Percentiles rank a stretch among this genome's conserved stretches.
phyloP scores from a whole-genome alignment of 2,888 invertebrate genomes.

The Gari tellinella region DNA sequence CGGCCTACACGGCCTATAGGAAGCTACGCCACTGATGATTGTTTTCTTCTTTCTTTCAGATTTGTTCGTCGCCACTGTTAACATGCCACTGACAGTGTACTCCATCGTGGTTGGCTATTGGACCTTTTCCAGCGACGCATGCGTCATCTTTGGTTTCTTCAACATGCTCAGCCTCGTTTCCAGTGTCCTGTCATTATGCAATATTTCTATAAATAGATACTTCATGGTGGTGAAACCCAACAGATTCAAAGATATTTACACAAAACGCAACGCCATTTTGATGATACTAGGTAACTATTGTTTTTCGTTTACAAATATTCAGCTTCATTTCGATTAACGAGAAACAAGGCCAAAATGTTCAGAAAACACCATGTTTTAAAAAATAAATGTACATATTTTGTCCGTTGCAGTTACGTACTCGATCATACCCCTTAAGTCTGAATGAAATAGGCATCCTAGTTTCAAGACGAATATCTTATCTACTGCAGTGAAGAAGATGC shows the following conservation, averaged over 20 bases:
- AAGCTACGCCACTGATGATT: too few species aligned
- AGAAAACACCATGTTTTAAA: too few species aligned
- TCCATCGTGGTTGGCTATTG: constrained; percentile 67
- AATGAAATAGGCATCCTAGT: too few species aligned
- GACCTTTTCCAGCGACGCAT: constrained; percentile 62
- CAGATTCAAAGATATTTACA: constrained; percentile 71
- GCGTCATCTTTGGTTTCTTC: constrained; percentile 71
- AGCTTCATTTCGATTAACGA: too few species aligned
- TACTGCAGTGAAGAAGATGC: too few species aligned
- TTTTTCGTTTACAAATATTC: too few species aligned
- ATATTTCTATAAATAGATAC: constrained; percentile 81
- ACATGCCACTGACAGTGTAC: constrained; percentile 76
- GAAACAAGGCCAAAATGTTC: too few species aligned
- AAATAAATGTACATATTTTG: too few species aligned
- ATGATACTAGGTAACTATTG: constrained; percentile 71
- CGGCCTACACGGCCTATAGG: too few species aligned
- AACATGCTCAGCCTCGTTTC: constrained; percentile 80
- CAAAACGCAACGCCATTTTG: constrained; percentile 63
- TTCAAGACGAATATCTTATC: too few species aligned
- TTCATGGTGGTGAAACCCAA: constrained; percentile 75
- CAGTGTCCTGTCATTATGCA: constrained; percentile 80
- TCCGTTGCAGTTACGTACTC: too few species aligned
- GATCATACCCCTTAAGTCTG: too few species aligned
- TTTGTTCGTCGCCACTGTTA: constrained; percentile 74
- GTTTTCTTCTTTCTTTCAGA: constrained; percentile 60